phyloP scores from a whole-genome alignment of 1,140 invertebrate species.

The Drosophila ambigua region DNA sequence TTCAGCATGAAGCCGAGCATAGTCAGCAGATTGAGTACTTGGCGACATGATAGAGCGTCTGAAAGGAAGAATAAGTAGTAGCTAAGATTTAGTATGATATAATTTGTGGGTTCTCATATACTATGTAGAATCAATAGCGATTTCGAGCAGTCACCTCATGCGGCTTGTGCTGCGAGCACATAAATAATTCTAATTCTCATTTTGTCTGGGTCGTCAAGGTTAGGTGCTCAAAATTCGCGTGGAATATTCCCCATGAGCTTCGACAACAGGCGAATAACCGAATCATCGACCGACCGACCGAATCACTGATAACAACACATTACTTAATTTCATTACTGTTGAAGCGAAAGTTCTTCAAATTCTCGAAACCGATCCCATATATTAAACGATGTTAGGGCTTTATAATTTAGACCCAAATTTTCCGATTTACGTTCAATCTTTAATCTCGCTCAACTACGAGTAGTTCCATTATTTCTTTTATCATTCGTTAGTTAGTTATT shows the following conservation, averaged over 20 bases:
- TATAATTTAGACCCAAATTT: no score
- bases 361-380: no score
- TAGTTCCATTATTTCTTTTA: background rate
- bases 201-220: conserved; percentile 28
- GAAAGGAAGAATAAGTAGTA: conserved; percentile 79
- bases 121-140: background rate
- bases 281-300: background rate
- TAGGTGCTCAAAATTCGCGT: conserved; percentile 37
- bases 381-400: no score
- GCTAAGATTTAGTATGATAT: conserved; percentile 19
- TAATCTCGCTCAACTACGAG: no score
- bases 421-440: no score
- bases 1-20: conserved; percentile 94
- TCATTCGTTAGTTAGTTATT: background rate
- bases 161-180: background rate
- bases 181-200: conserved; percentile 15
- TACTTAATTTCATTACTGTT: background rate
- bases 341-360: background rate
- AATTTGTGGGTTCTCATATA: background rate
- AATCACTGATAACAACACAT: conserved; percentile 32
- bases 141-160: conserved; percentile 13
- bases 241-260: conserved; percentile 32
- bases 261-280: conserved; percentile 10
- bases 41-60: conserved; percentile 90
- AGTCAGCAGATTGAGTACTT: conserved; percentile 92